These are phyloP conservation scores for Pogona vitticeps DNA, from an alignment of 2,113 vertebrate genomes.

Conservation along the genomic window DNA sequence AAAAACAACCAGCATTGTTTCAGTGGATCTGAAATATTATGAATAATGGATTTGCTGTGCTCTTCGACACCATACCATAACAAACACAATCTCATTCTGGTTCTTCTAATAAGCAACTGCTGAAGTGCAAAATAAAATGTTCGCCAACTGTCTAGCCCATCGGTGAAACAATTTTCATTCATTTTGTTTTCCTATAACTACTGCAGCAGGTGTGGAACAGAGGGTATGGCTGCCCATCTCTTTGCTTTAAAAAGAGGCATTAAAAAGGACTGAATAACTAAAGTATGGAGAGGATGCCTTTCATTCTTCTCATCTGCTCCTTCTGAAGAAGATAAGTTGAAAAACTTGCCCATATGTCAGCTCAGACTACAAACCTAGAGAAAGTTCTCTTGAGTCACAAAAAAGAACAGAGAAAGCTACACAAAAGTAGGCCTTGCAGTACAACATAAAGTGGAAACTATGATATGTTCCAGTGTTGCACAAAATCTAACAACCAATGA, in stretches of 20 bases:
- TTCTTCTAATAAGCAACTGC: conserved; percentile 45
- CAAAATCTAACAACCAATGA: no score
- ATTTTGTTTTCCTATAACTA: conserved; percentile 12
- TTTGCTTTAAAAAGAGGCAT: conserved; percentile 28
- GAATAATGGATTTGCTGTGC: conserved; percentile 57
- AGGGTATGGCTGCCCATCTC: not conserved
- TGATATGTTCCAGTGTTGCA: no score
- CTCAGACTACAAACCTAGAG: no score
- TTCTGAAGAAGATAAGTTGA: not conserved
- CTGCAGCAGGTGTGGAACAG: not conserved
- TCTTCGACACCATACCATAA: conserved; percentile 37
- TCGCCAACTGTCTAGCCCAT: conserved; percentile 11
- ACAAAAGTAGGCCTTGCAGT: no score
- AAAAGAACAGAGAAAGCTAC: no score
- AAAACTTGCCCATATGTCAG: no score
- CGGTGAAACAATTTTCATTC: conserved; percentile 32
- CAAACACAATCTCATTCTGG: conserved; percentile 45
- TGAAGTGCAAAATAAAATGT: conserved; percentile 35
- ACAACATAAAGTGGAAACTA: no score
- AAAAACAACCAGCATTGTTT: conserved; percentile 19
- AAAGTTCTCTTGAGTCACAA: no score
- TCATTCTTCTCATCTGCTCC: not conserved
- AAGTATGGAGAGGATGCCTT: not conserved
- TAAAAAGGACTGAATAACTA: not conserved
- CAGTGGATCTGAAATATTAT: conserved; percentile 43